Evolutionary conservation across 2,113 vertebrate species (phyloP).

Genomic region (Mesitornis unicolor): DNA sequence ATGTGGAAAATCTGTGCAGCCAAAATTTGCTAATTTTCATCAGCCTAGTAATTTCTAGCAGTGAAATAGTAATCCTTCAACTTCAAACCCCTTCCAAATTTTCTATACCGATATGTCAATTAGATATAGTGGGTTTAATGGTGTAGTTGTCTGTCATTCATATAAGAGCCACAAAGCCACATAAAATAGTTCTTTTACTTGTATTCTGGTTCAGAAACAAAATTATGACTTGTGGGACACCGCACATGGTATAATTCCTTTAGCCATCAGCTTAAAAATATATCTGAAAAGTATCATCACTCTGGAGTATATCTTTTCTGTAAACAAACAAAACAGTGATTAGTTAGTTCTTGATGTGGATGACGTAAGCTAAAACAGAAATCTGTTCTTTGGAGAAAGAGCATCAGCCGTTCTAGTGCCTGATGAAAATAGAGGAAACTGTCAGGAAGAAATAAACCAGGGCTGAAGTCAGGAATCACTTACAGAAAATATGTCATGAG

Average conservation of each 20-base stretch:
- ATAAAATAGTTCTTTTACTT: background rate
- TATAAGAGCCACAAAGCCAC: background rate
- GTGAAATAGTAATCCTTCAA: background rate
- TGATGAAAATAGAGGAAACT: background rate
- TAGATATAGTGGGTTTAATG: background rate
- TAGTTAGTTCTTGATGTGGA: background rate
- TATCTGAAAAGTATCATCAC: background rate
- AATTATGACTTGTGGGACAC: background rate
- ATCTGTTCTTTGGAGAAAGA: background rate
- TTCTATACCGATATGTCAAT: background rate
- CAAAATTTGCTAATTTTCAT: background rate
- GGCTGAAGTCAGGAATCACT: background rate
- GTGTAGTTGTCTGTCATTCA: background rate
- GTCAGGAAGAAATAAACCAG: background rate
- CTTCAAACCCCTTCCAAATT: background rate
- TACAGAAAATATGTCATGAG: background rate
- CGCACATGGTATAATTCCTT: background rate
- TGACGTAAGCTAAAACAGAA: background rate
- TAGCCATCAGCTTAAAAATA: background rate
- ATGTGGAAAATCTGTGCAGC: background rate
- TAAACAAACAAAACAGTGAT: background rate
- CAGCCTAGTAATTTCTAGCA: background rate
- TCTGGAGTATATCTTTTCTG: background rate
- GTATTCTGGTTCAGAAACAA: background rate
- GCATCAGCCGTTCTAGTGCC: background rate